Base-by-base conservation (phyloP, 2,888 invertebrate species). In the Heliconius charithonia region DNA sequence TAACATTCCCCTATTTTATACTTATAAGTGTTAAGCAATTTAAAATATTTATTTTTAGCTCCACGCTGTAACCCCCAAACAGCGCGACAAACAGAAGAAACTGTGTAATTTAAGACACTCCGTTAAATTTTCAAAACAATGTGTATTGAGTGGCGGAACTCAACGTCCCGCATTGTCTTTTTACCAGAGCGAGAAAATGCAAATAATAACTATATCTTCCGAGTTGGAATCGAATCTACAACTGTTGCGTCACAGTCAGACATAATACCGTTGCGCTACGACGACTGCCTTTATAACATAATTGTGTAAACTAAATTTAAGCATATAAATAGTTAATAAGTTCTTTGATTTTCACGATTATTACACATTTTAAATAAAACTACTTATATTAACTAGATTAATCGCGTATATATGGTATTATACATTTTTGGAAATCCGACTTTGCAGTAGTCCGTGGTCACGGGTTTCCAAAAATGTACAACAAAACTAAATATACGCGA, bases 261-360 rank as follows among this genome's bases (percentile, higher is more conserved):
- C 56, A 9, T 3, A 22, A 9, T 9, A 10, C 56, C 7, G 22
- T 22, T 56, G 56, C 22, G 1, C 59, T 0, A 59, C 12, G n/a
- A 19, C 19, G 51, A 22, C 19, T 19, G 59, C 59, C 10, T 59
- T 59, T 12, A n/a, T n/a, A 59, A 59, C n/a, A n/a, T n/a, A 3
- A 10, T 3, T n/a, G 59, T 59, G 1, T 59, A n/a, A 59, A 59
- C 4, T 59, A 10, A 59, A n/a, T 59, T n/a, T n/a, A 59, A n/a
- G n/a, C n/a, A 59, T n/a, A n/a, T 59, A 59, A 56, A 72, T 59
- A 37, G n/a, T 69, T 41, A 41, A n/a, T n/a, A n/a, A n/a, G n/a
- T n/a, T n/a, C n/a, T n/a, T n/a, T n/a, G n/a, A n/a, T n/a, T n/a
- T n/a, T n/a, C n/a, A n/a, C n/a, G n/a, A n/a, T n/a, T n/a, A n/a